Evolutionary conservation across 2,113 vertebrate species (phyloP).

Genomic region (Sinocyclocheilus rhinocerous): DNA sequence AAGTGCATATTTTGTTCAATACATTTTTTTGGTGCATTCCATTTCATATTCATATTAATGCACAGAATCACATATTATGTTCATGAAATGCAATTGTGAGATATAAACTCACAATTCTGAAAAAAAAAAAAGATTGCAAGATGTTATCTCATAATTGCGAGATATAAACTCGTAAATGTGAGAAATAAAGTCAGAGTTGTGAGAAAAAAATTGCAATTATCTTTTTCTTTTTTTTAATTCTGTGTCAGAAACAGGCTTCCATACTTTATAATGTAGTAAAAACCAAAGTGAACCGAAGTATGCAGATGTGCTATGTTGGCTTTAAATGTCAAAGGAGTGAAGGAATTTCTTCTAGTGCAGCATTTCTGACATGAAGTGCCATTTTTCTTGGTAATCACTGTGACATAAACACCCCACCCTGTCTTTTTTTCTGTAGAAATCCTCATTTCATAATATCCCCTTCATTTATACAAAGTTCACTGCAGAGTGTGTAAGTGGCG

Average conservation of each 20-base stretch:
- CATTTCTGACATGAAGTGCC: not conserved
- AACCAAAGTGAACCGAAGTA: not conserved
- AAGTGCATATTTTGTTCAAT: not conserved
- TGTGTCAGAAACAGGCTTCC: not conserved
- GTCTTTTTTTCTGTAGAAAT: too few species aligned
- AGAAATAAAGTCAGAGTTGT: too few species aligned
- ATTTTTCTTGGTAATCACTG: not conserved
- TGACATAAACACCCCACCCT: not conserved
- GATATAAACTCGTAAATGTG: too few species aligned
- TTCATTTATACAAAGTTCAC: not conserved
- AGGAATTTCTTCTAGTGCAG: not conserved
- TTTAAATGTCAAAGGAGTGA: not conserved
- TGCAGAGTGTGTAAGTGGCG: not conserved
- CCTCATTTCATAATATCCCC: not conserved
- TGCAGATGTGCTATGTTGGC: not conserved
- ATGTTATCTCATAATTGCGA: too few species aligned
- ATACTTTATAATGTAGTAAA: not conserved
- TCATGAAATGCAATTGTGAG: too few species aligned
- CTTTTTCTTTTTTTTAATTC: not conserved
- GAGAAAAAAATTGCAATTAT: not conserved
- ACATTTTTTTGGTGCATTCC: not conserved
- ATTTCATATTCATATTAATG: not conserved
- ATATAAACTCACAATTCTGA: not conserved
- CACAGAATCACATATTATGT: not conserved
- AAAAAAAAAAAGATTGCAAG: not conserved